These are phyloP conservation scores for Amphiura filiformis DNA, from an alignment of 35 echinoderm and acorn worm species.

Conservation along the genomic window DNA sequence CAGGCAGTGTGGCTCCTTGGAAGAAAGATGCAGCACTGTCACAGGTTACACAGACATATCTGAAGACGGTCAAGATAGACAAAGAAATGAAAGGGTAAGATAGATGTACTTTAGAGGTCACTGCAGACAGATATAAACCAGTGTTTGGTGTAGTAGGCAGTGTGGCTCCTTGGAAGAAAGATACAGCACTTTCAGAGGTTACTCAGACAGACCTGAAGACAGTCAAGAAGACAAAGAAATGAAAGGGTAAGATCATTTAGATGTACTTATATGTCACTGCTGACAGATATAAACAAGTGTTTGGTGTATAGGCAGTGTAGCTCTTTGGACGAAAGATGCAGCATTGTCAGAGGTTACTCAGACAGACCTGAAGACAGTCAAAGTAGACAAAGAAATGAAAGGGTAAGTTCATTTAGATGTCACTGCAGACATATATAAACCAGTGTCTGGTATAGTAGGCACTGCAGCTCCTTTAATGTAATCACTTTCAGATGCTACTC, in stretches of 20 bases:
- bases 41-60: no score
- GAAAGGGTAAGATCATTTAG: background rate
- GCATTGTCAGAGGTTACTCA: slow-evolving; percentile 29
- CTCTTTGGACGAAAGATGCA: slow-evolving; percentile 86
- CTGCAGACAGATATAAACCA: slow-evolving; percentile 69
- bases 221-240: slow-evolving; percentile 30
- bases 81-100: background rate
- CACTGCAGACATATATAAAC: no score
- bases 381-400: background rate
- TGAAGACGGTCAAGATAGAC: slow-evolving; percentile 54
- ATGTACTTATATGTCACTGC: no score
- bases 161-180: slow-evolving; percentile 93
- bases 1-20: slow-evolving; percentile 89
- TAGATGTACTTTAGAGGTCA: no score
- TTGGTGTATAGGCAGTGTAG: slow-evolving; percentile 83
- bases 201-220: no score
- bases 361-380: background rate
- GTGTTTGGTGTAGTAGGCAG: slow-evolving; percentile 78
- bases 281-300: slow-evolving; percentile 73
- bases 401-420: no score
- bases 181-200: slow-evolving; percentile 75
- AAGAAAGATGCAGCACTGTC: slow-evolving; percentile 81
- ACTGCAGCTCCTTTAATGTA: no score
- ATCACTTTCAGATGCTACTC: no score
- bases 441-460: no score